Evolutionary conservation across 2,113 vertebrate genomes (phyloP).

Genomic region (Leucopsar rothschildi): DNA sequence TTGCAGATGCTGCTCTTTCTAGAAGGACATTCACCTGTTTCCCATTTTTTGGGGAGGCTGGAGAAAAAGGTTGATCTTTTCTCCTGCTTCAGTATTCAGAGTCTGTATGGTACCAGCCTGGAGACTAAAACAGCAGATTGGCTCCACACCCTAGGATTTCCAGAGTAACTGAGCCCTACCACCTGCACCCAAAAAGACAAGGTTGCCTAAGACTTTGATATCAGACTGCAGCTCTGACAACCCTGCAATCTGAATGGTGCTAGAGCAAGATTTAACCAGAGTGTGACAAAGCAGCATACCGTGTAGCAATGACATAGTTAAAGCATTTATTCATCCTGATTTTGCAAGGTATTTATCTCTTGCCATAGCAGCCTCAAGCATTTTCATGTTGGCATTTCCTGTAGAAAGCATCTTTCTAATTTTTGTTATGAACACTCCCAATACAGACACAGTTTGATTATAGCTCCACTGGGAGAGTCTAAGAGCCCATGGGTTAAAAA

Average conservation of each 20-base stretch:
- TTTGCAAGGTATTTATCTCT: neutral
- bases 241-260: neutral
- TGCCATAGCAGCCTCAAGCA: neutral
- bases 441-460: neutral
- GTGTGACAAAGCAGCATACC: neutral
- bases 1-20: neutral
- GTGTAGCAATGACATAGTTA: neutral
- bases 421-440: neutral
- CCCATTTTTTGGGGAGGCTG: neutral
- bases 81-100: neutral
- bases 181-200: neutral
- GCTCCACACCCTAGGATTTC: neutral
- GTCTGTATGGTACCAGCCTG: neutral
- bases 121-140: neutral
- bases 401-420: neutral
- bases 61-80: neutral
- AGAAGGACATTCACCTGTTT: neutral
- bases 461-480: neutral
- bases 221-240: accelerated
- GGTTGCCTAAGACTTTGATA: neutral
- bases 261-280: neutral
- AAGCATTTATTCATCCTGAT: neutral
- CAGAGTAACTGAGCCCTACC: neutral
- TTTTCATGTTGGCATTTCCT: neutral
- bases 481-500: constrained; percentile 9